Evolutionary conservation across 2,797 vertebrate species (phyloP), one percentile per base, ranked within the genome.

Genomic region (Trachops cirrhosus): DNA sequence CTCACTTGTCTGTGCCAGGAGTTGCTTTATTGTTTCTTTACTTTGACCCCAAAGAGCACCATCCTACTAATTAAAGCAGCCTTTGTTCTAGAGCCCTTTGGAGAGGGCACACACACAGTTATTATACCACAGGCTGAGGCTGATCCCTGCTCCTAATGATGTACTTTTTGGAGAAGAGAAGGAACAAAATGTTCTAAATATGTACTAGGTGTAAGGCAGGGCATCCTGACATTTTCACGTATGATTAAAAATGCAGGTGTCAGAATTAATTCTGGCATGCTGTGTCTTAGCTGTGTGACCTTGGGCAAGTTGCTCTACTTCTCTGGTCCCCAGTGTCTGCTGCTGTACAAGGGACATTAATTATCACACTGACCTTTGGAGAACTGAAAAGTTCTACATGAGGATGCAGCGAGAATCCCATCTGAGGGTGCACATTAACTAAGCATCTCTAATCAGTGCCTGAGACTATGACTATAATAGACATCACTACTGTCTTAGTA

Each of bases 1-100:
- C 37, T 3, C 0, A 0, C 68, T 52, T 68, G 50, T 89, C 83
- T 0, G 11, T 37, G 29, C 89, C 29, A 46, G 50, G 77, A 91
- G 21, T 39, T 92, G 74, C 48, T 95, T 92, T 73, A 86, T 39
- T 79, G 32, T 93, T 89, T 94, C 88, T 94, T 93, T 90, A 80
- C 73, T 86, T 95, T 87, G 94, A 89, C 83, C 89, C 41, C 74
- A 7, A 59, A 86, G 73, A 85, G 57, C 39, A 62, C 62, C 57
- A 39, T 46, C n/a, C 34, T 73, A 9, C 78, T 94, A 85, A 88
- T 71, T 62, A 70, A 94, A 82, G 88, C 5, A 21, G 54, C 57
- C 59, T 95, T 64, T 86, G 26, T 50, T 79, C 70, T 44, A 21
- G 37, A 64, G 29, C 22, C 50, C 77, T 70, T 82, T 29, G 48